Evolutionary conservation across 2,797 vertebrate genomes (phyloP), one percentile per base, ranked within the genome.

Genomic region (Gymnothorax javanicus): DNA sequence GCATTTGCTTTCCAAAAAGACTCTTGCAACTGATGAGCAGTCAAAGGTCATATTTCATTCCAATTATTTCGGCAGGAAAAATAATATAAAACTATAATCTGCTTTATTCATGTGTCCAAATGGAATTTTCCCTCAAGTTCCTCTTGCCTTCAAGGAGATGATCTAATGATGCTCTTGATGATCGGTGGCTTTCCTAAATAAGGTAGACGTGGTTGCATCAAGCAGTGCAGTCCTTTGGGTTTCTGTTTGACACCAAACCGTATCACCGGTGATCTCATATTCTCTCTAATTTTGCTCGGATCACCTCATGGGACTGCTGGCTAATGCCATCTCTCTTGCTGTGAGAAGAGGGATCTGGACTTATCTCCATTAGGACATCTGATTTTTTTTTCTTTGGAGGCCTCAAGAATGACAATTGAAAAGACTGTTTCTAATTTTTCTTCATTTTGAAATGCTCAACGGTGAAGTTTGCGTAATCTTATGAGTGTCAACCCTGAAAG

Each of bases 161-260:
- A 77, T 57, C 25, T 43, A 62, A 83, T 86, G 81, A 69, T 60
- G 25, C 57, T 83, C 60, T 54, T 69, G 27, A 20, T 73, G 79
- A 62, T 89, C 69, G 77, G 64, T 81, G 85, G 83, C 33, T 85
- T 87, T 69, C 67, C 85, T 88, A 83, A 87, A 90, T 89, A 86
- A 90, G 88, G 87, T 75, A 83, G 87, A 86, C 87, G 87, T 84
- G 75, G 54, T 50, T 59, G 56, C 83, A 83, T 87, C 50, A n/a
- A 58, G 83, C 52, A 86, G 33, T 58, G 62, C 33, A 81, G 60
- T 84, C 67, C 87, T 84, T 83, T 56, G 60, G 59, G 67, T 75
- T 54, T 43, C 52, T 64, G 59, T 52, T 71, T 84, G 82, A 54
- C 17, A 0, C 54, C 1, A 52, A 86, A 59, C 83, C 52, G 57